Conservation (phyloP, 1,140 invertebrate species). For the Plectus sambesii region DNA sequence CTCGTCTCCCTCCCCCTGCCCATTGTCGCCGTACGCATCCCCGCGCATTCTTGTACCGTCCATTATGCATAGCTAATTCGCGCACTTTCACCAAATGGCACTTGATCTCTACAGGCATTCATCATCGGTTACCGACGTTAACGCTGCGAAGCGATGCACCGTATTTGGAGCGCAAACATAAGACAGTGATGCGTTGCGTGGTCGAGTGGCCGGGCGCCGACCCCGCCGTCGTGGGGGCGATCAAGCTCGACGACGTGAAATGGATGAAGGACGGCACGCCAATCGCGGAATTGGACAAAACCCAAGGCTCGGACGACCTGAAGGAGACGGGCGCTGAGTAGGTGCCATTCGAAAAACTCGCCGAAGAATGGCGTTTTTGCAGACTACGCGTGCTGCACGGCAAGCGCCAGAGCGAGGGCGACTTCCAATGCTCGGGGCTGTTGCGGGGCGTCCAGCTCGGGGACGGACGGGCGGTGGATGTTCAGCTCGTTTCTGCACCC, state of each 20-base stretch:
- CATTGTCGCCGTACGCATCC: too few relatives aligned
- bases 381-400: conserved; percentile 18
- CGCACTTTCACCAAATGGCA: too few relatives aligned
- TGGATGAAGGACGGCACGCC: conserved; percentile 25
- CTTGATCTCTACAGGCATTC: too few relatives aligned
- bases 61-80: too few relatives aligned
- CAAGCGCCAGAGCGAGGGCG: conserved; percentile 25
- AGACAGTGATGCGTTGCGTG: too few relatives aligned
- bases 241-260: conserved; percentile 17
- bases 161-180: too few relatives aligned
- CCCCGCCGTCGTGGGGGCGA: conserved; percentile 17
- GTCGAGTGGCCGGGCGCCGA: conserved; percentile 11
- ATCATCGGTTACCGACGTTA: too few relatives aligned
- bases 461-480: conserved; percentile 14
- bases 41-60: too few relatives aligned
- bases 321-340: conserved; percentile 13
- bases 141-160: too few relatives aligned
- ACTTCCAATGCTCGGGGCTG: conserved; percentile 27
- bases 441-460: conserved; percentile 18
- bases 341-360: conserved; percentile 1
- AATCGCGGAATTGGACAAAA: conserved; percentile 11
- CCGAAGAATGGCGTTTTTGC: conserved; percentile 16
- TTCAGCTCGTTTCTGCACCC: conserved; percentile 24
- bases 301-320: conserved; percentile 3
- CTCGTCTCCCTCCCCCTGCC: too few relatives aligned